A percentile compares a stretch with the other conserved stretches of the same genome.
These are phyloP conservation scores for Neomorphus geoffroyi DNA, from an alignment of 2,797 vertebrate species.

Conservation along the genomic window DNA sequence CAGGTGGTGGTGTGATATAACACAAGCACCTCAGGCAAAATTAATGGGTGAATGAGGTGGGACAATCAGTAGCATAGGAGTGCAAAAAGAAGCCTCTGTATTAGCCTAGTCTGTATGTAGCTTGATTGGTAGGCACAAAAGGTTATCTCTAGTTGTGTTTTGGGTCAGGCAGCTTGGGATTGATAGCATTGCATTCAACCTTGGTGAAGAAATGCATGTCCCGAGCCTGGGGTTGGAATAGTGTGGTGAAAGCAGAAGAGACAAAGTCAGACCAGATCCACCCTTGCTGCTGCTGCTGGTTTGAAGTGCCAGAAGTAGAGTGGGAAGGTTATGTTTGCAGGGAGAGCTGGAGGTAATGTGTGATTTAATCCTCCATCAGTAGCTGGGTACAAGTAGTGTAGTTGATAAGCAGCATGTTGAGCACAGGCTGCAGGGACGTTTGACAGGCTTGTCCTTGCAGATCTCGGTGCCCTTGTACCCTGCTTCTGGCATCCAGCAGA, in stretches of 20 bases:
- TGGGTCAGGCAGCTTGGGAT: not conserved
- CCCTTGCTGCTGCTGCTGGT: not conserved
- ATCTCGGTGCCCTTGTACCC: fast-evolving
- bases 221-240: not conserved
- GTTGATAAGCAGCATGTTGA: not conserved
- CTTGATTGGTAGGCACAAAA: not conserved
- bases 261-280: not conserved
- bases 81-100: not conserved
- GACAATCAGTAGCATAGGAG: not conserved
- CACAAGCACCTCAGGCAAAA: not conserved
- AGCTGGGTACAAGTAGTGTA: not conserved
- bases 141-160: not conserved
- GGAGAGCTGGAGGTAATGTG: not conserved
- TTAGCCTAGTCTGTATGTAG: not conserved
- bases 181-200: not conserved
- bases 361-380: not conserved
- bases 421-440: not conserved
- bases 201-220: not conserved
- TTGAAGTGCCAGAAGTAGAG: not conserved
- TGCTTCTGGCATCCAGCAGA: fast-evolving
- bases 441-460: fast-evolving
- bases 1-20: not conserved
- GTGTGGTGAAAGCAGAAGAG: not conserved
- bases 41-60: not conserved
- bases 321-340: not conserved